Evolutionary conservation across 2,113 vertebrate genomes (phyloP).

Genomic region (Anolis sagrei): DNA sequence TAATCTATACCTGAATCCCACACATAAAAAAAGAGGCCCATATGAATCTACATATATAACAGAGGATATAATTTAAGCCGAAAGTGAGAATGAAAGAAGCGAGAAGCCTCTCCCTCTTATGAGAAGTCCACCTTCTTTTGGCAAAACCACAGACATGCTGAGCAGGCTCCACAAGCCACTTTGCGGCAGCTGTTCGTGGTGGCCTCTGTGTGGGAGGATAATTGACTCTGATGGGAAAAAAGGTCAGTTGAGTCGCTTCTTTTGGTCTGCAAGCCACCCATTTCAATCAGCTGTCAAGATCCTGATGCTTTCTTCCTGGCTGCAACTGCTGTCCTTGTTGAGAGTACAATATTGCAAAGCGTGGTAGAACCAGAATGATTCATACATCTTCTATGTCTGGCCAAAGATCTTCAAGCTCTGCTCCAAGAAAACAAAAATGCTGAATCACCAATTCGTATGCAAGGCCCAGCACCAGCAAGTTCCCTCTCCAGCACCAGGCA

Average conservation of each 20-base stretch:
- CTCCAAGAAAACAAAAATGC: neutral
- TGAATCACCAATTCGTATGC: neutral
- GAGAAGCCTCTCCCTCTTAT: neutral
- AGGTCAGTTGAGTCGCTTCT: neutral
- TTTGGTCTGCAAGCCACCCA: neutral
- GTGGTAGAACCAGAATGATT: neutral
- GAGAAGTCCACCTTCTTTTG: neutral
- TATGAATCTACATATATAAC: neutral
- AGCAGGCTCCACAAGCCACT: neutral
- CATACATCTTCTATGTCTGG: constrained; percentile 1
- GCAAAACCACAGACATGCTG: constrained; percentile 7
- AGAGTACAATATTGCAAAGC: neutral
- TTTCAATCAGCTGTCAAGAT: neutral
- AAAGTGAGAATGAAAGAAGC: neutral
- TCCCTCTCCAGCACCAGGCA: neutral
- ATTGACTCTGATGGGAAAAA: neutral
- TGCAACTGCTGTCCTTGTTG: neutral
- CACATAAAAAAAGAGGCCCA: neutral
- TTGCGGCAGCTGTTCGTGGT: neutral
- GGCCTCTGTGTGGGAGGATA: neutral
- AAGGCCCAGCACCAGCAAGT: neutral
- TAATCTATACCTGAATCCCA: neutral
- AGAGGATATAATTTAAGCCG: neutral
- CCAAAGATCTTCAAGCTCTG: neutral
- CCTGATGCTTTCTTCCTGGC: neutral